A percentile compares a stretch with the other conserved stretches of the same genome.
These are phyloP conservation scores for Nyctereutes procyonoides DNA, from an alignment of 2,113 vertebrate species.

Conservation along the genomic window DNA sequence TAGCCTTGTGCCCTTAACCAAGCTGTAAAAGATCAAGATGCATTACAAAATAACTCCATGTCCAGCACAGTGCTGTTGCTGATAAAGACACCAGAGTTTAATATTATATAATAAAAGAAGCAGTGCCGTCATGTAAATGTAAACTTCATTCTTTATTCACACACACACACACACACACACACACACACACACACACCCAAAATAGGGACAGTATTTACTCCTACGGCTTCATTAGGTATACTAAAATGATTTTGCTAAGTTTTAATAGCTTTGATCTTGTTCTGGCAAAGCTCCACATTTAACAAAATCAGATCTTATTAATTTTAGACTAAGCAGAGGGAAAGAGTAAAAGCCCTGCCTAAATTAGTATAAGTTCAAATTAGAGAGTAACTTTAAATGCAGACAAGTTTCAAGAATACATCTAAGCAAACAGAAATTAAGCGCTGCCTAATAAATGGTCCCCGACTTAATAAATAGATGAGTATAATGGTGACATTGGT, in stretches of 20 bases:
- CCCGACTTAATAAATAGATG: slow-evolving; percentile 33
- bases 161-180: background rate
- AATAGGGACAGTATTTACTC: background rate
- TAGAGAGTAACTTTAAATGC: background rate
- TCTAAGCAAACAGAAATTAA: slow-evolving; percentile 47
- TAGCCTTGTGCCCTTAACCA: background rate
- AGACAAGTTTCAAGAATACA: slow-evolving; percentile 46
- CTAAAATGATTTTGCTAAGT: background rate
- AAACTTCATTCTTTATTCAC: slow-evolving; percentile 13
- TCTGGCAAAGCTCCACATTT: slow-evolving; percentile 18
- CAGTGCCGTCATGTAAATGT: background rate
- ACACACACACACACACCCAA: background rate
- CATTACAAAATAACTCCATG: background rate
- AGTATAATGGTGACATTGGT: slow-evolving; percentile 31
- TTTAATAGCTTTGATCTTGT: slow-evolving; percentile 23
- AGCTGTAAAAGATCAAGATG: background rate
- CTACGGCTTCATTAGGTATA: background rate
- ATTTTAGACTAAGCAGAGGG: slow-evolving; percentile 30
- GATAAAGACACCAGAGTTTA: background rate
- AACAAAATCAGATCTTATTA: slow-evolving; percentile 33
- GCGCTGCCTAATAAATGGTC: background rate
- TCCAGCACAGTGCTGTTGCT: background rate
- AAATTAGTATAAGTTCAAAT: slow-evolving; percentile 31
- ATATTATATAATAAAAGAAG: background rate
- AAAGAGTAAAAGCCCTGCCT: background rate